Percentiles rank a stretch among this genome's conserved stretches.
These are phyloP conservation scores for Micromesistius poutassou DNA, from an alignment of 2,797 vertebrate genomes.

Conservation along the genomic window DNA sequence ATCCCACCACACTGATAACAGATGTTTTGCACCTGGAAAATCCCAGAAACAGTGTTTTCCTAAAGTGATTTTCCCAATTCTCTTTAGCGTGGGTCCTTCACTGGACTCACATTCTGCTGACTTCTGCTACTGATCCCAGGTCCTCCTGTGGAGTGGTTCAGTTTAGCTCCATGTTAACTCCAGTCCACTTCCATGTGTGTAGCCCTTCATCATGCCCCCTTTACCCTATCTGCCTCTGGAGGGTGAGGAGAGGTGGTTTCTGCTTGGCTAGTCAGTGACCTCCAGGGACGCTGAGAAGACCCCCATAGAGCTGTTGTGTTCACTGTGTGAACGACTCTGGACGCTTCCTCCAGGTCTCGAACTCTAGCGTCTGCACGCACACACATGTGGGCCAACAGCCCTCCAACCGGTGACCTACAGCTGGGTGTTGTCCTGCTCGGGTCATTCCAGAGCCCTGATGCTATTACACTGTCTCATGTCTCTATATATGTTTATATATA, in stretches of 20 bases:
- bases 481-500: too few species aligned
- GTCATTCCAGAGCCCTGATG: not conserved
- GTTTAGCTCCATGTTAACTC: not conserved
- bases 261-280: constrained; percentile 41
- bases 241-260: not conserved
- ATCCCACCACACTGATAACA: constrained; percentile 31
- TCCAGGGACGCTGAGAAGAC: constrained; percentile 29
- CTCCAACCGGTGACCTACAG: not conserved
- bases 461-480: not conserved
- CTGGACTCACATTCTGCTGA: not conserved
- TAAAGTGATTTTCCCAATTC: not conserved
- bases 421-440: not conserved
- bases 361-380: constrained; percentile 21
- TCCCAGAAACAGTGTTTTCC: not conserved
- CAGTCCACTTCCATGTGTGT: not conserved
- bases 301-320: constrained; percentile 55
- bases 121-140: not conserved
- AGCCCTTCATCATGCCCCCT: not conserved
- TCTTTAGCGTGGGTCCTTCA: not conserved
- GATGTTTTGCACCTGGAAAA: constrained; percentile 24
- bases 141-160: not conserved
- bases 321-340: constrained; percentile 40
- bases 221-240: not conserved
- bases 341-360: constrained; percentile 40
- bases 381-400: constrained; percentile 27